A percentile compares a stretch with the other conserved stretches of the same genome.
phyloP scores from a whole-genome alignment of 2,888 invertebrate species.

The Cephus runcator region DNA sequence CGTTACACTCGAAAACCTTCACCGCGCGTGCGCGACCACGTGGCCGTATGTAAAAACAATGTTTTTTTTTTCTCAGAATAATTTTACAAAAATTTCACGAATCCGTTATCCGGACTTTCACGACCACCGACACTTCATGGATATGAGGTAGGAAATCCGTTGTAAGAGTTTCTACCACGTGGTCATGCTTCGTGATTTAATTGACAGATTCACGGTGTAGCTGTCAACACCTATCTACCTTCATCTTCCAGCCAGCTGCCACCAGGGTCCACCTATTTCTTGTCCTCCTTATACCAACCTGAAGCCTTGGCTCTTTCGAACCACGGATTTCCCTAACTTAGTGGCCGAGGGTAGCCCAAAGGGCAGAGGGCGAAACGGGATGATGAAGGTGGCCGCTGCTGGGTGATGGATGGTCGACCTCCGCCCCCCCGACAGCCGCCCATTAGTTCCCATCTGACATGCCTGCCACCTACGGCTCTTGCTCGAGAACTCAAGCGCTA shows the following conservation, averaged over 20 bases:
- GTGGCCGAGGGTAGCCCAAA: conserved; percentile 19
- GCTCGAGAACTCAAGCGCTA: conserved; percentile 24
- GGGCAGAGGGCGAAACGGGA: conserved; percentile 30
- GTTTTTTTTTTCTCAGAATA: rapidly evolving
- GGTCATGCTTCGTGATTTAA: conserved; percentile 13
- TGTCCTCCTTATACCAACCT: conserved; percentile 13
- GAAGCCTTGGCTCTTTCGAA: conserved; percentile 24
- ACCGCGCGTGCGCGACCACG: not conserved
- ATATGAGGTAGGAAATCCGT: not conserved
- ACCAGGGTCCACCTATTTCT: conserved; percentile 28
- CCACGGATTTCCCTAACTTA: conserved; percentile 36
- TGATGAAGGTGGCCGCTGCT: conserved; percentile 39
- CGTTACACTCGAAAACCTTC: not conserved
- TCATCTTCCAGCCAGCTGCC: conserved; percentile 24
- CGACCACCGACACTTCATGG: not conserved
- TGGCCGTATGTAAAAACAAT: not conserved
- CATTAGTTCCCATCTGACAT: conserved; percentile 46
- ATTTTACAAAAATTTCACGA: not conserved
- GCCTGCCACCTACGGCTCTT: conserved; percentile 23
- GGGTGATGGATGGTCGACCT: conserved; percentile 48
- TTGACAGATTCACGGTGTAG: conserved; percentile 24
- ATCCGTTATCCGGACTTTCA: not conserved
- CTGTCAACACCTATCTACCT: conserved; percentile 29
- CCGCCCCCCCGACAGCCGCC: conserved; percentile 39
- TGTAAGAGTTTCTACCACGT: not conserved